Base-by-base conservation (phyloP, 2,113 vertebrate species). In the Ochotona princeps region DNA sequence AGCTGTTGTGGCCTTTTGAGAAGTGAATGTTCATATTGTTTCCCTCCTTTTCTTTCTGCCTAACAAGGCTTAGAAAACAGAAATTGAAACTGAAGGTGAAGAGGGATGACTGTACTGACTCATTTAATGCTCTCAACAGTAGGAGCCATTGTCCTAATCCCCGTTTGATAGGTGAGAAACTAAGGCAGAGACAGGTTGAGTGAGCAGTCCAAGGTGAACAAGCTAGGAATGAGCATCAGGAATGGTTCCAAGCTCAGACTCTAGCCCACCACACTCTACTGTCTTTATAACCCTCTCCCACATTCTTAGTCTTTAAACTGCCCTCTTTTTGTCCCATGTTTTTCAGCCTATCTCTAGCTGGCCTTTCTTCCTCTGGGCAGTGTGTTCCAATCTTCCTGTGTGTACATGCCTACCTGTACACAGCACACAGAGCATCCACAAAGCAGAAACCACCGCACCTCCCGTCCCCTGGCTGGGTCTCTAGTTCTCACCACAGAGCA, bases 151-250 rank as follows among this genome's bases (percentile, higher is more conserved):
- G 51, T 67, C 86, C n/a, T 38, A 61, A 92, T 38, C 47, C 35
- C 67, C 17, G n/a, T 63, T 32, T 90, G 61, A 78, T 10, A 92
- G 75, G 54, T 26, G 75, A 70, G 73, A 91, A 91, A 96, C 49
- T 8, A 84, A 95, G 85, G 88, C 81, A 82, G 32, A 69, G 60
- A 47, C 15, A 49, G 32, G 5, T 9, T 49, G 21, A 61, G 8
- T 30, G 82, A 82, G 63, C 35, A 21, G 30, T 2, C 75, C 65
- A 49, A 44, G 82, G 30, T 76, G 65, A 44, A 78, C 26, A 75
- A 60, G 73, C 25, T 90, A 8, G 54, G 69, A 82, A 79, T 21
- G 15, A 21, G 8, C 79, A 72, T 8, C 32, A 25, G 49, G 21
- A 74, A 10, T 32, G 8, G 6, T 18, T 75, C 82, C 21, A 38